Conservation (phyloP, 2,797 vertebrate genomes). For the Psittacula derbiana region DNA sequence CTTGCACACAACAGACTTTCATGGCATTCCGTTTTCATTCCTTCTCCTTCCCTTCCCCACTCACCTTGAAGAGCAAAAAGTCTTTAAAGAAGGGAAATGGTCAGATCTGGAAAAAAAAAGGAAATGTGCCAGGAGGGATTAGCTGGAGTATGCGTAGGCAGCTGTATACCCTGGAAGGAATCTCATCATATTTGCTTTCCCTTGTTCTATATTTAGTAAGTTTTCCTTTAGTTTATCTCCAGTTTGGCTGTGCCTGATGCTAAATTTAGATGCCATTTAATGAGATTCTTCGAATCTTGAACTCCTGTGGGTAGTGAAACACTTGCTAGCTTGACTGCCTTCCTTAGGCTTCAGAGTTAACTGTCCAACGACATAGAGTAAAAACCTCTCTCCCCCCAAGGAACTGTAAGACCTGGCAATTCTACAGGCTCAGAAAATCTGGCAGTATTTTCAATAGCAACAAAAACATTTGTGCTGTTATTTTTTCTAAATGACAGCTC, state of each 20-base stretch:
- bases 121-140: background rate
- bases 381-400: background rate
- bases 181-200: background rate
- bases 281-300: background rate
- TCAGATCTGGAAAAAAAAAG: background rate
- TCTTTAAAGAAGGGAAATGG: background rate
- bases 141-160: background rate
- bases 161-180: conserved; percentile 1
- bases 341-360: conserved; percentile 16
- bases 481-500: conserved; percentile 25
- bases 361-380: background rate
- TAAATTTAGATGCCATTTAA: background rate
- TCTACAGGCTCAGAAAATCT: background rate
- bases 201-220: background rate
- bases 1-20: background rate
- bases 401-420: background rate
- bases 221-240: background rate
- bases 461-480: background rate
- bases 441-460: conserved; percentile 1
- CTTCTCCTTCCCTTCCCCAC: background rate
- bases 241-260: background rate
- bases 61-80: background rate
- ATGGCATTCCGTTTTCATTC: background rate
- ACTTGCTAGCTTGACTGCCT: background rate
- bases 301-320: background rate